These are phyloP conservation scores for Lipophrys pholis DNA, from an alignment of 2,113 vertebrate species.

Conservation along the genomic window DNA sequence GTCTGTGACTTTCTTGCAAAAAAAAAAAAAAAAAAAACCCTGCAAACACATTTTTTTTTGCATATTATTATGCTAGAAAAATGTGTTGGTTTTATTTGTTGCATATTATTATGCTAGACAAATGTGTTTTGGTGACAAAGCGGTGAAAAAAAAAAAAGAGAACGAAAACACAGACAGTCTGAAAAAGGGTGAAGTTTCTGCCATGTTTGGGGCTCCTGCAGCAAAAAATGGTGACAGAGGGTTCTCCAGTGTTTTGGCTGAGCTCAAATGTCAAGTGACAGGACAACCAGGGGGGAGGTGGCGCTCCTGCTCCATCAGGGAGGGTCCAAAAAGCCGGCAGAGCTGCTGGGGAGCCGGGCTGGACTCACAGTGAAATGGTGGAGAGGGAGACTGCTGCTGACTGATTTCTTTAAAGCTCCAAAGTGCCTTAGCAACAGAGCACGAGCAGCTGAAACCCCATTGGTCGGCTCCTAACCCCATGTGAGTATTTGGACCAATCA, in stretches of 20 bases:
- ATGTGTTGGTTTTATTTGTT: too few relatives aligned
- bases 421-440: constrained; percentile 84
- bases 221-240: constrained; percentile 52
- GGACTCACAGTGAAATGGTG: constrained; percentile 57
- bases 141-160: too few relatives aligned
- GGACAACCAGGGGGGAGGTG: constrained; percentile 52
- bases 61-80: too few relatives aligned
- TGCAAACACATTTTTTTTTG: too few relatives aligned
- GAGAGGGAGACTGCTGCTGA: constrained; percentile 40
- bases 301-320: constrained; percentile 44
- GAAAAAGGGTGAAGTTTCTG: too few relatives aligned
- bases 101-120: too few relatives aligned
- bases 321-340: constrained; percentile 47
- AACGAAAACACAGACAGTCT: too few relatives aligned
- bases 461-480: constrained; percentile 71
- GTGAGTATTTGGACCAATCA: constrained; percentile 79
- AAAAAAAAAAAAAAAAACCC: not conserved
- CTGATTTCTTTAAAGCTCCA: constrained; percentile 46
- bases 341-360: constrained; percentile 15
- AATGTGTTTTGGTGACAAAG: too few relatives aligned
- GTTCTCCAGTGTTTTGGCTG: constrained; percentile 36
- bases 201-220: not conserved
- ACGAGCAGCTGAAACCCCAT: constrained; percentile 62
- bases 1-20: not conserved
- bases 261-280: constrained; percentile 75